Percentiles rank a stretch among this genome's conserved stretches.
These are phyloP conservation scores for Tympanuchus pallidicinctus DNA, from an alignment of 2,113 vertebrate genomes.

Conservation along the genomic window DNA sequence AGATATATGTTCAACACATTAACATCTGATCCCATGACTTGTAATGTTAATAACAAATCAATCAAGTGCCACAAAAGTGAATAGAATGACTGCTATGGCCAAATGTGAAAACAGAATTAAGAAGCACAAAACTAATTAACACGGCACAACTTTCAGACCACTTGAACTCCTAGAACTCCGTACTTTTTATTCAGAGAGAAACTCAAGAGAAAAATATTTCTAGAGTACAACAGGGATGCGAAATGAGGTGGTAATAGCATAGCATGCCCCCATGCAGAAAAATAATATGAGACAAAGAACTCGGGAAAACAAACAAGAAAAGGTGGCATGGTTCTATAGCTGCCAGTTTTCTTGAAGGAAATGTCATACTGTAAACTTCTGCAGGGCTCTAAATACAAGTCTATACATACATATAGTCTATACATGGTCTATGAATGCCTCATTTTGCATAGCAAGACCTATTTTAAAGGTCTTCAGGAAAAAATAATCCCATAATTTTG, in stretches of 20 bases:
- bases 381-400: not conserved
- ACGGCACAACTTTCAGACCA: not conserved
- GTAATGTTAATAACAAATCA: constrained; percentile 35
- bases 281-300: not conserved
- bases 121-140: constrained; percentile 41
- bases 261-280: not conserved
- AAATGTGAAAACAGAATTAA: constrained; percentile 22
- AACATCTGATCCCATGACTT: constrained; percentile 9
- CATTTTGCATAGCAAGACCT: not conserved
- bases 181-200: not conserved
- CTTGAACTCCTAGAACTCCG: not conserved
- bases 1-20: not conserved
- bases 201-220: not conserved
- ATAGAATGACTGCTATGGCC: not conserved
- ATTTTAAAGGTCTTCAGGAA: not conserved
- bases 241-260: not conserved
- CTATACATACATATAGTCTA: no score
- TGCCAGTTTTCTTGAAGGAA: not conserved
- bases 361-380: not conserved
- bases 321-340: not conserved
- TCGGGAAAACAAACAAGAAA: not conserved
- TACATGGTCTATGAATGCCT: not conserved
- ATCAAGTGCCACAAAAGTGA: constrained; percentile 28
- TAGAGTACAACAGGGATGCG: not conserved
- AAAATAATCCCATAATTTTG: not conserved